Percentiles rank a stretch among this genome's conserved stretches.
Conservation (phyloP, 1,140 invertebrate species). For the Drosophila chauvacae region DNA sequence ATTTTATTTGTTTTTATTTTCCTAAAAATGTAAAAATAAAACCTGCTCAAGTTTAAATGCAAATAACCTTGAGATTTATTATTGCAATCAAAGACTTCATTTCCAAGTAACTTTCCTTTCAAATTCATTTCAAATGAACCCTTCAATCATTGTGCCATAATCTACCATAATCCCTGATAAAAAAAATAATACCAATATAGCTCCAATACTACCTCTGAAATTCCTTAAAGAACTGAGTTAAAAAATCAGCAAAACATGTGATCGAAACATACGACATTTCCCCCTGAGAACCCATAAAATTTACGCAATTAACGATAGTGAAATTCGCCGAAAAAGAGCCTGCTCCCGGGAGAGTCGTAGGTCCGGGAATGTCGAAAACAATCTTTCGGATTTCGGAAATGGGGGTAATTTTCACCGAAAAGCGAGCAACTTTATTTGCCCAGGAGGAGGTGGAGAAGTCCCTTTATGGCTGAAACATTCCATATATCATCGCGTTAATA, state of each 20-base stretch:
- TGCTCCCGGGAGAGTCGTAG: conserved; percentile 14
- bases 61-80: no score
- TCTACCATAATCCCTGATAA: no score
- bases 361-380: conserved; percentile 2
- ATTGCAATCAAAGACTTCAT: no score
- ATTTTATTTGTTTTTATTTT: no score
- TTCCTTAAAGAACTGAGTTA: background rate
- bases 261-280: background rate
- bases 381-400: background rate
- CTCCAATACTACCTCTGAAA: background rate
- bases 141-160: no score
- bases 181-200: no score
- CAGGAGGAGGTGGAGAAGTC: conserved; percentile 38
- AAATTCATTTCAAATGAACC: no score
- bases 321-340: conserved; percentile 12
- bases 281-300: conserved; percentile 10
- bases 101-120: no score
- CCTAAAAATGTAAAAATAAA: no score
- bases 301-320: conserved; percentile 8
- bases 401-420: background rate
- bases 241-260: background rate
- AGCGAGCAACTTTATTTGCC: background rate
- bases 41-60: no score
- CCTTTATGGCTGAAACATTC: conserved; percentile 70
- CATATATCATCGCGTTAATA: conserved; percentile 67